Percentiles rank a stretch among this genome's conserved stretches.
phyloP scores from a whole-genome alignment of 2,113 vertebrate genomes.

The Lophius piscatorius region DNA sequence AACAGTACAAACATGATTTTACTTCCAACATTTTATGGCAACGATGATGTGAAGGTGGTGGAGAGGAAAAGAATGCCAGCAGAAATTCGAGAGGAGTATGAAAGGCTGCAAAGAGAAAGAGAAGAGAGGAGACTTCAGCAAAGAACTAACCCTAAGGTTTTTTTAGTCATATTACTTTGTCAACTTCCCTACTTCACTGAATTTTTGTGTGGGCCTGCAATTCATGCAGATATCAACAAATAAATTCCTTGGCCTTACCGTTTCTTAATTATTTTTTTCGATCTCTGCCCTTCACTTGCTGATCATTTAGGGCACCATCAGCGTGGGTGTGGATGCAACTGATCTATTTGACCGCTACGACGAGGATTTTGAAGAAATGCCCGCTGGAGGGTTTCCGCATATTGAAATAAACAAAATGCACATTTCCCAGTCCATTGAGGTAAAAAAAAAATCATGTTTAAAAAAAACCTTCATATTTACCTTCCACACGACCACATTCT shows the following conservation, averaged over 20 bases:
- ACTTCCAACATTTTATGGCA: background rate
- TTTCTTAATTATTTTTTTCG: slow-evolving; percentile 1
- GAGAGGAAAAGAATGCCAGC: slow-evolving; percentile 92
- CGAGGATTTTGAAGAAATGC: slow-evolving; percentile 93
- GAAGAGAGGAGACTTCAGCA: slow-evolving; percentile 94
- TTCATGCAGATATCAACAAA: background rate
- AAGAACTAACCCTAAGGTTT: slow-evolving; percentile 96
- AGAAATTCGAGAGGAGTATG: slow-evolving; percentile 96
- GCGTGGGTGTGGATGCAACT: slow-evolving; percentile 94
- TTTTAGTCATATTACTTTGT: background rate
- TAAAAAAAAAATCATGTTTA: slow-evolving; percentile 54
- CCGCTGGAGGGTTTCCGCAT: slow-evolving; percentile 90
- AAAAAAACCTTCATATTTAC: slow-evolving; percentile 55
- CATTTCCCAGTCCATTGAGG: slow-evolving; percentile 98
- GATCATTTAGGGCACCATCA: slow-evolving; percentile 90
- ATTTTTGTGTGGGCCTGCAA: background rate
- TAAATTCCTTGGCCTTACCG: background rate
- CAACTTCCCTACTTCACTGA: background rate
- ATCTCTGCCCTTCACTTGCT: background rate
- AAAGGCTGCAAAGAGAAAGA: slow-evolving; percentile 91
- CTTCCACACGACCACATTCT: slow-evolving; percentile 68
- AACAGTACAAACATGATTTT: background rate
- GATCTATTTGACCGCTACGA: slow-evolving; percentile 97
- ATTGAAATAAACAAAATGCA: slow-evolving; percentile 98
- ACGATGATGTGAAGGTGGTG: slow-evolving; percentile 83